These are phyloP conservation scores for Tapera naevia DNA, from an alignment of 2,797 vertebrate genomes.

Conservation along the genomic window DNA sequence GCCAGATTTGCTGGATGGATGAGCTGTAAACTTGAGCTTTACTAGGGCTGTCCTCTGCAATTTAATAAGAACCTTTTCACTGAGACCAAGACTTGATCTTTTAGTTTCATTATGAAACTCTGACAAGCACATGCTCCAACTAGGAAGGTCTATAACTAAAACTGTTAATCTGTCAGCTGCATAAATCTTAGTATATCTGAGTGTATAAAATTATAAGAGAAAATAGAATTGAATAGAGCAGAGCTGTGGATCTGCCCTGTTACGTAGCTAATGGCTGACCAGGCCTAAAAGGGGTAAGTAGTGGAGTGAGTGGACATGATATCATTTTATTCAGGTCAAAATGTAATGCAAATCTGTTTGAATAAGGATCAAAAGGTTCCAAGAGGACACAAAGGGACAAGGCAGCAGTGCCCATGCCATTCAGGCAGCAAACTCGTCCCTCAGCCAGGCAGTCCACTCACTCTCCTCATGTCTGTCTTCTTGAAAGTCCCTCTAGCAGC, in stretches of 20 bases:
- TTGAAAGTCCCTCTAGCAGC: background rate
- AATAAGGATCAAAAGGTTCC: background rate
- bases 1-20: background rate
- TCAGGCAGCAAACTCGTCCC: background rate
- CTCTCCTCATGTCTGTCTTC: background rate
- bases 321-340: background rate
- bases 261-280: background rate
- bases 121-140: background rate
- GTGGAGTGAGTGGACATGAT: background rate
- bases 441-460: background rate
- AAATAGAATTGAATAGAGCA: background rate
- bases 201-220: background rate
- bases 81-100: background rate
- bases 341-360: background rate
- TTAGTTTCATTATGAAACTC: background rate
- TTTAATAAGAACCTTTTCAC: background rate
- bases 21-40: background rate
- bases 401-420: background rate
- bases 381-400: background rate
- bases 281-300: background rate
- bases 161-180: background rate
- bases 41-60: background rate
- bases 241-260: background rate
- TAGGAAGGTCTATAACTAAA: background rate
- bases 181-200: background rate